phyloP scores from a whole-genome alignment of 2,888 invertebrate genomes.

The Pristionchus arcanus region DNA sequence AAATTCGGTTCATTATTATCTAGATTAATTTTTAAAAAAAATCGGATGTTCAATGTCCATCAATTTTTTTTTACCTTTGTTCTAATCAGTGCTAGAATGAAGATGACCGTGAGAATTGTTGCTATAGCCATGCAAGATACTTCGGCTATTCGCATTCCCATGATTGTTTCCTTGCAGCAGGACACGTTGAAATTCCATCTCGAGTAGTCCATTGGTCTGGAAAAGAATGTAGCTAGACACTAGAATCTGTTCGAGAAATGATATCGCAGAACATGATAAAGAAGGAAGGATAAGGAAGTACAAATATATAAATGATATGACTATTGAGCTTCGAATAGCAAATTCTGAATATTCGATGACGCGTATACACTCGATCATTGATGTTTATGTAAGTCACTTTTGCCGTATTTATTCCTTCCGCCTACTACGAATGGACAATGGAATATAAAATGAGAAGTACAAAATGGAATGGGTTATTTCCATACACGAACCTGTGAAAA shows the following conservation, averaged over 20 bases:
- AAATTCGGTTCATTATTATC: neutral
- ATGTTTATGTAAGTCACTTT: too few species aligned
- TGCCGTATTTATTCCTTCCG: neutral
- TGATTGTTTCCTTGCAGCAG: conserved; percentile 12
- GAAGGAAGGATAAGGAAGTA: neutral
- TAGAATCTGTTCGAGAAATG: neutral
- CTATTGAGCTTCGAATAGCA: too few species aligned
- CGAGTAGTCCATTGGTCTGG: conserved; percentile 1
- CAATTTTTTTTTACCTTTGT: neutral
- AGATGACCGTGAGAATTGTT: neutral
- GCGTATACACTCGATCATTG: too few species aligned
- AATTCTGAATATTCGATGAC: too few species aligned
- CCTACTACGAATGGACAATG: neutral
- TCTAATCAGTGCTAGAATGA: neutral
- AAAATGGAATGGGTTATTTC: neutral
- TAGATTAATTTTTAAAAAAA: neutral
- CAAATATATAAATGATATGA: neutral
- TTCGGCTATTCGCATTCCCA: conserved; percentile 17
- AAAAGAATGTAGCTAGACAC: neutral
- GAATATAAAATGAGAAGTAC: neutral
- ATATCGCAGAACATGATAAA: neutral
- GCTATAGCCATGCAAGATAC: neutral
- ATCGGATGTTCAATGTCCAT: neutral
- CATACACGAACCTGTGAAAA: too few species aligned
- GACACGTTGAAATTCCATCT: neutral